Base-by-base conservation (phyloP, 1,140 invertebrate species). In the Ceratina australensis region DNA sequence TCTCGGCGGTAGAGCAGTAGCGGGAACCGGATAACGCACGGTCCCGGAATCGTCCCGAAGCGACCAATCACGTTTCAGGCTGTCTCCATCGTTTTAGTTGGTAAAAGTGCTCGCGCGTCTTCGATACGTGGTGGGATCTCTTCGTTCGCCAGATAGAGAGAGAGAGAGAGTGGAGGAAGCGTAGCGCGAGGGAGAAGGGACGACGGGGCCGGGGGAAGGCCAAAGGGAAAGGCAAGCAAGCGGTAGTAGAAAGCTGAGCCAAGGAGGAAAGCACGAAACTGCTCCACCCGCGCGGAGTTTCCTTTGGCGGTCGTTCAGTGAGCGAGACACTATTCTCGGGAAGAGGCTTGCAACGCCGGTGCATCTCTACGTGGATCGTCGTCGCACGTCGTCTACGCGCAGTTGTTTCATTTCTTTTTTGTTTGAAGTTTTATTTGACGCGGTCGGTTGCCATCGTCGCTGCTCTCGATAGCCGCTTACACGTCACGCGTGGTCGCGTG, bases 261-360 rank as follows among this genome's bases (percentile, higher is more conserved):
- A 24, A 67, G 77, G 71, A 69, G 81, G 50, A 72, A 57, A 81
- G 78, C 64, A 80, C 79, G 74, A 76, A 75, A 72, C 77, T 82
- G 78, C 77, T 76, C 78, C 82, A 83, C 82, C 81, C 82, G 82
- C 82, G 60, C 68, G 81, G 75, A 81, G 75, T 83, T 80, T 72
- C 68, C 64, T 65, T 84, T 49, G 66, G 50, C 68, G 52, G 68
- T 83, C 67, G 77, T 66, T 16, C 61, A 24, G 78, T 60, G 66
- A 77, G 64, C 33, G 7, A 28, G 24, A n/a, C 20, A 57, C 61
- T 64, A 18, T 20, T n/a, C 33, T 42, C 24, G 33, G 16, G 13
- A n/a, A 20, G 24, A 73, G 52, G 50, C 13, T 50, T 57, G 10
- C 50, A 20, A 33, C 13, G 20, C 15, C 5, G 47, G 8, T 57